A percentile compares a stretch with the other conserved stretches of the same genome.
These are phyloP conservation scores for Oxyteleia sp. DNA, from an alignment of 2,888 invertebrate species.

Conservation along the genomic window DNA sequence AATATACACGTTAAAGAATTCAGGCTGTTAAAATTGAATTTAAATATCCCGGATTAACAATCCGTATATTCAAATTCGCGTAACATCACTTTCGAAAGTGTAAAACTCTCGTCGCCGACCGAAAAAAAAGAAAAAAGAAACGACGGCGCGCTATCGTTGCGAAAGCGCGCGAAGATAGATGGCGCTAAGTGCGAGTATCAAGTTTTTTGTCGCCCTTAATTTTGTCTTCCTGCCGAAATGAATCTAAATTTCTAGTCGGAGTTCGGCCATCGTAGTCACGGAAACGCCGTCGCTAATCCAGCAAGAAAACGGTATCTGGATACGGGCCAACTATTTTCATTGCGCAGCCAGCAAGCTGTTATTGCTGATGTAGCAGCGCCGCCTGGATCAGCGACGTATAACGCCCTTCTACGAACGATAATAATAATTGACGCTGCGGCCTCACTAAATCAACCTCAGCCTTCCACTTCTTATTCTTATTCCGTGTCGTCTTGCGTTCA, in stretches of 20 bases:
- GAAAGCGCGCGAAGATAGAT: slow-evolving; percentile 25
- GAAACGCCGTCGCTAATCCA: slow-evolving; percentile 69
- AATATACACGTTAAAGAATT: too few relatives aligned
- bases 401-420: slow-evolving; percentile 71
- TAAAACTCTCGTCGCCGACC: background rate
- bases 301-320: slow-evolving; percentile 77
- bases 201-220: slow-evolving; percentile 61
- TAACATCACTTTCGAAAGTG: background rate
- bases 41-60: background rate
- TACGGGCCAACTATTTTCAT: slow-evolving; percentile 78
- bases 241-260: slow-evolving; percentile 67
- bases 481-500: slow-evolving; percentile 36
- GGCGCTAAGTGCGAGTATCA: slow-evolving; percentile 42
- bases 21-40: too few relatives aligned
- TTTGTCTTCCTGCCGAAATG: slow-evolving; percentile 57
- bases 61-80: background rate
- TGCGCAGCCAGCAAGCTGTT: slow-evolving; percentile 74
- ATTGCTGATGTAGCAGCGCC: slow-evolving; percentile 77
- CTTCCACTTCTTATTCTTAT: slow-evolving; percentile 54
- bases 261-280: slow-evolving; percentile 34
- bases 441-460: slow-evolving; percentile 68
- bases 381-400: slow-evolving; percentile 71
- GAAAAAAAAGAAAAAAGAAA: background rate
- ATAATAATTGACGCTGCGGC: slow-evolving; percentile 70
- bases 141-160: background rate